phyloP scores from a whole-genome alignment of 2,113 vertebrate species.

The Pipa parva region DNA sequence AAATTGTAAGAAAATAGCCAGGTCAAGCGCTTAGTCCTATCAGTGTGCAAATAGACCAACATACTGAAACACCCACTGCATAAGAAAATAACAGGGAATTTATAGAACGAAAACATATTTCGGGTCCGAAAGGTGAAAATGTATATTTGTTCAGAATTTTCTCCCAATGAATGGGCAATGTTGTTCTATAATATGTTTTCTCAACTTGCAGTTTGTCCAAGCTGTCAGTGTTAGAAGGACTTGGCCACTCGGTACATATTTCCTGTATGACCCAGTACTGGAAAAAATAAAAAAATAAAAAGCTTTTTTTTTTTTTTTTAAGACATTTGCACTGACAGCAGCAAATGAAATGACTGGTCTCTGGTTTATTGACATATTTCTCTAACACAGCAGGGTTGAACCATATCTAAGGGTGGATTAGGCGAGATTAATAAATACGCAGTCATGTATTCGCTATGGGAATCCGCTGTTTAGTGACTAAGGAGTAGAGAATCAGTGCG shows the following conservation, averaged over 20 bases:
- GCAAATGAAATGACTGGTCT: not conserved
- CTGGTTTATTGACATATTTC: too few relatives aligned
- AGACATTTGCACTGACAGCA: not conserved
- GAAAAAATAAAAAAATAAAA: not conserved
- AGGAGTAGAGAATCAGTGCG: too few relatives aligned
- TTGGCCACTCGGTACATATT: not conserved
- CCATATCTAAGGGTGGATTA: too few relatives aligned
- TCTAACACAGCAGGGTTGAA: not conserved
- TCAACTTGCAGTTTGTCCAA: not conserved
- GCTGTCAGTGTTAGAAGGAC: not conserved
- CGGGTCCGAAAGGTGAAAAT: constrained; percentile 33
- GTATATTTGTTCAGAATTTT: constrained; percentile 12
- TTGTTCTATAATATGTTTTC: not conserved
- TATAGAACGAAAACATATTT: constrained; percentile 39
- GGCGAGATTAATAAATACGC: too few relatives aligned
- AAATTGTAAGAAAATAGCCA: constrained; percentile 71
- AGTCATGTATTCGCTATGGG: too few relatives aligned
- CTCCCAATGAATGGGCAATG: not conserved
- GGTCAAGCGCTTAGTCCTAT: constrained; percentile 72
- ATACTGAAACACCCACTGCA: constrained; percentile 37
- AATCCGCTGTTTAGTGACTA: too few relatives aligned
- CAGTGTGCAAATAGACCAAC: constrained; percentile 56
- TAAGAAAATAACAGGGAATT: constrained; percentile 45
- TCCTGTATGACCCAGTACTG: too few relatives aligned
- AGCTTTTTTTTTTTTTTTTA: not conserved